Percentiles rank a stretch among this genome's conserved stretches.
Evolutionary conservation across 2,797 vertebrate species (phyloP).

Genomic region (Hyperoplus immaculatus): DNA sequence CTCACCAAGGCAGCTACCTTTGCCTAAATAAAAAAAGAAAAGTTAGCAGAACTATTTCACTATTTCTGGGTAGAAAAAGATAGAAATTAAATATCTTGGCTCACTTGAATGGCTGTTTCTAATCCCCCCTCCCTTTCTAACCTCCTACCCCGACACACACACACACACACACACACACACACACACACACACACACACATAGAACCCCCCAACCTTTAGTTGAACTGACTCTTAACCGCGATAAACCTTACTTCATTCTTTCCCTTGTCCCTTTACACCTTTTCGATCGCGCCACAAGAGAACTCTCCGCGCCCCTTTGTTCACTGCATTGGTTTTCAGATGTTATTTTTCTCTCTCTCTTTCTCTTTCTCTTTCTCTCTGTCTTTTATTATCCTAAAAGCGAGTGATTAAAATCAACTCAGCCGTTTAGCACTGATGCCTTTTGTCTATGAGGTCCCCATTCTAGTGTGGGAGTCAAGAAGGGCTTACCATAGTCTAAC

Average conservation of each 20-base stretch:
- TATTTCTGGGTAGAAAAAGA: conserved; percentile 36
- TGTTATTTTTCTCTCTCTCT: conserved; percentile 77
- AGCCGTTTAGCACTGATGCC: conserved; percentile 73
- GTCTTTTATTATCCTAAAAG: conserved; percentile 61
- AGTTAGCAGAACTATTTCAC: no score
- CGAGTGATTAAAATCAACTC: conserved; percentile 80
- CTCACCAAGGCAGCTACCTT: no score
- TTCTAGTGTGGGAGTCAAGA: conserved; percentile 72
- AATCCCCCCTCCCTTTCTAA: conserved; percentile 10
- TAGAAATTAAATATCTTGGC: conserved; percentile 68
- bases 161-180: no score
- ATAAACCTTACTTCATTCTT: conserved; percentile 79
- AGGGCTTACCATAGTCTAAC: conserved; percentile 75
- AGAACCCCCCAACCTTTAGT: conserved; percentile 63
- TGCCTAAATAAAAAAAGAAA: no score
- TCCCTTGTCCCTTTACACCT: conserved; percentile 59
- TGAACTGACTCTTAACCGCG: conserved; percentile 69
- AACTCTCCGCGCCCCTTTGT: conserved; percentile 80
- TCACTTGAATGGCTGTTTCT: conserved; percentile 41
- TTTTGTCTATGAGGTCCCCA: conserved; percentile 72
- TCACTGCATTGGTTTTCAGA: conserved; percentile 83
- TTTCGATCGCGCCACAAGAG: conserved; percentile 76
- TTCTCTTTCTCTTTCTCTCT: conserved; percentile 74
- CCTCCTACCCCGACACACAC: conserved; percentile 9
- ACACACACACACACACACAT: no score